phyloP scores from a whole-genome alignment of 2,113 vertebrate genomes.

The Alectura lathami region DNA sequence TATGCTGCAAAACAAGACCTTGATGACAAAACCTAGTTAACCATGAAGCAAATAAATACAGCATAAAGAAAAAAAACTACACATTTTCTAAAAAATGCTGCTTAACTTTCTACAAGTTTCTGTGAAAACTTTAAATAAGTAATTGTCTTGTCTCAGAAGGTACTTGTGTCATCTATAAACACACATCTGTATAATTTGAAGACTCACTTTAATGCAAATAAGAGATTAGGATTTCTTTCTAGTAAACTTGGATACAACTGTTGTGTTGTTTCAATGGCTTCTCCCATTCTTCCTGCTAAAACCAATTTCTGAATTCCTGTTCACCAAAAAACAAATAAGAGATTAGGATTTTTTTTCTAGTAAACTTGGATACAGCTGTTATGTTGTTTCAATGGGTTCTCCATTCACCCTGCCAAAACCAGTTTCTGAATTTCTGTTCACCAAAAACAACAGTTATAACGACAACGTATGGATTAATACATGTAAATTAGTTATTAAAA shows the following conservation, averaged over 20 bases:
- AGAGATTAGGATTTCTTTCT: slow-evolving; percentile 97
- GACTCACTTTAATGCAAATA: slow-evolving; percentile 98
- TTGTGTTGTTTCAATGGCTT: slow-evolving; percentile 99
- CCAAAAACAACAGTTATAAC: slow-evolving; percentile 60
- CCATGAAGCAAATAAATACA: slow-evolving; percentile 41
- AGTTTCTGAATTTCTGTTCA: slow-evolving; percentile 93
- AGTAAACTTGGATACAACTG: slow-evolving; percentile 97
- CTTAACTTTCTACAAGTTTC: slow-evolving; percentile 37
- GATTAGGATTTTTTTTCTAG: slow-evolving; percentile 97
- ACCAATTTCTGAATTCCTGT: slow-evolving; percentile 99
- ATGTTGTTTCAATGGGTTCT: slow-evolving; percentile 97
- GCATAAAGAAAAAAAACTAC: slow-evolving; percentile 45
- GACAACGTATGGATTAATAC: slow-evolving; percentile 20
- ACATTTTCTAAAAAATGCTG: slow-evolving; percentile 42
- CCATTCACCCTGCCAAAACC: slow-evolving; percentile 96
- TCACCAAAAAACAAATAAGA: slow-evolving; percentile 77
- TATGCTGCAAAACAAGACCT: slow-evolving; percentile 43
- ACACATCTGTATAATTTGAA: slow-evolving; percentile 69
- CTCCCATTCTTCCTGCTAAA: slow-evolving; percentile 98
- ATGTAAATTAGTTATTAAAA: not conserved
- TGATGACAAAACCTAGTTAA: slow-evolving; percentile 47
- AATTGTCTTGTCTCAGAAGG: slow-evolving; percentile 57
- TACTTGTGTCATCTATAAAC: slow-evolving; percentile 67
- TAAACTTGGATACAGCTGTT: slow-evolving; percentile 96
- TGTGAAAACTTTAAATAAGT: slow-evolving; percentile 53